phyloP scores from a whole-genome alignment of 2,888 invertebrate species.

The Habroteleia sp. region DNA sequence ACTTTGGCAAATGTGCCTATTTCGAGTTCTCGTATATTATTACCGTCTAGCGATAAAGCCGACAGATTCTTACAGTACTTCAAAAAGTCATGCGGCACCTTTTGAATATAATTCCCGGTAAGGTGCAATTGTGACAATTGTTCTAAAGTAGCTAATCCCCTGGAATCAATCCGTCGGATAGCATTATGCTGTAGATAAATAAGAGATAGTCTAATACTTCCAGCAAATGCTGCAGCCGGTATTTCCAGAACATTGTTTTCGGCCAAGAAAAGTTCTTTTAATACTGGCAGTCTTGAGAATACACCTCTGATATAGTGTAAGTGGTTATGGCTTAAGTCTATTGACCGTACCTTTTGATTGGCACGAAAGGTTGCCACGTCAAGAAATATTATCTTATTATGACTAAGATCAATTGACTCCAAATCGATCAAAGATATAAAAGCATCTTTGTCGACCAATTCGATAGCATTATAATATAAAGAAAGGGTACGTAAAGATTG shows the following conservation, averaged over 20 bases:
- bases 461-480: constrained; percentile 92
- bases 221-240: constrained; percentile 89
- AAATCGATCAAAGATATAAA: constrained; percentile 88
- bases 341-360: constrained; percentile 89
- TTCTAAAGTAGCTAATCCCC: constrained; percentile 88
- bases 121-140: constrained; percentile 92
- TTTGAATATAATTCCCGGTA: constrained; percentile 91
- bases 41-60: constrained; percentile 92
- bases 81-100: constrained; percentile 89
- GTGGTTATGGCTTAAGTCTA: constrained; percentile 94
- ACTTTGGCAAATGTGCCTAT: constrained; percentile 90
- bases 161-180: constrained; percentile 88
- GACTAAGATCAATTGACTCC: constrained; percentile 92
- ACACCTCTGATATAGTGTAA: constrained; percentile 92
- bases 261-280: constrained; percentile 91
- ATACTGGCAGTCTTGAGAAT: constrained; percentile 89
- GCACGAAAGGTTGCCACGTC: constrained; percentile 88
- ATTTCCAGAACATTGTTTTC: constrained; percentile 95
- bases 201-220: constrained; percentile 88
- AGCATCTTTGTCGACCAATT: constrained; percentile 88
- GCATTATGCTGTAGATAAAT: constrained; percentile 94
- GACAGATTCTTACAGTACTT: constrained; percentile 88
- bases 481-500: constrained; percentile 90
- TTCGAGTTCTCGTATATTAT: constrained; percentile 90
- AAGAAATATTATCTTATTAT: constrained; percentile 91